These are phyloP conservation scores for Brachycybe producta DNA, from an alignment of 2,888 invertebrate species.

Conservation along the genomic window DNA sequence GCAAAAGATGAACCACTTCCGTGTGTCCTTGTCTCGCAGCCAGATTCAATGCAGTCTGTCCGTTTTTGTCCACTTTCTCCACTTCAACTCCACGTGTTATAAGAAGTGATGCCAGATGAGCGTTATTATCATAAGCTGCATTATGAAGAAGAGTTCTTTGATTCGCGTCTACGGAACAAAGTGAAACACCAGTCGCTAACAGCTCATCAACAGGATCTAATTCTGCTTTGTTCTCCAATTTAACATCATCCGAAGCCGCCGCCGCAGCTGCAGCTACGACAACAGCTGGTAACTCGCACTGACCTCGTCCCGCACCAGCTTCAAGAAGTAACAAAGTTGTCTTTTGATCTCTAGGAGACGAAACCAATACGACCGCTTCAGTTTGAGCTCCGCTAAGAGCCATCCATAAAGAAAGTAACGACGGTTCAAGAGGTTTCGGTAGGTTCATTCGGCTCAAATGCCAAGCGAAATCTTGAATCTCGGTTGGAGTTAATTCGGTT, in stretches of 20 bases:
- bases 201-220: conserved; percentile 18
- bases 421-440: conserved; percentile 29
- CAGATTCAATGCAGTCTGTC: conserved; percentile 73
- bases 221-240: conserved; percentile 9
- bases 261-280: conserved; percentile 28
- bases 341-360: conserved; percentile 18
- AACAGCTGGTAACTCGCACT: conserved; percentile 20
- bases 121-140: conserved; percentile 60
- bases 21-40: conserved; percentile 50
- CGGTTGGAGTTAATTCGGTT: conserved; percentile 31
- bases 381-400: conserved; percentile 49
- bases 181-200: conserved; percentile 23
- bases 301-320: conserved; percentile 24
- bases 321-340: conserved; percentile 22
- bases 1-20: conserved; percentile 47
- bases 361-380: conserved; percentile 22
- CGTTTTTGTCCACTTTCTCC: conserved; percentile 54
- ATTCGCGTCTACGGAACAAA: conserved; percentile 37
- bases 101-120: conserved; percentile 50
- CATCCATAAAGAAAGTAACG: conserved; percentile 63
- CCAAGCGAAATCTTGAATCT: conserved; percentile 40
- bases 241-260: conserved; percentile 28
- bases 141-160: conserved; percentile 61
- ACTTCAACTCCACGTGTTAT: conserved; percentile 40
- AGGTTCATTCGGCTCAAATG: conserved; percentile 35